phyloP scores from a whole-genome alignment of 2,797 vertebrate species.

The Leucoraja ocellata region DNA sequence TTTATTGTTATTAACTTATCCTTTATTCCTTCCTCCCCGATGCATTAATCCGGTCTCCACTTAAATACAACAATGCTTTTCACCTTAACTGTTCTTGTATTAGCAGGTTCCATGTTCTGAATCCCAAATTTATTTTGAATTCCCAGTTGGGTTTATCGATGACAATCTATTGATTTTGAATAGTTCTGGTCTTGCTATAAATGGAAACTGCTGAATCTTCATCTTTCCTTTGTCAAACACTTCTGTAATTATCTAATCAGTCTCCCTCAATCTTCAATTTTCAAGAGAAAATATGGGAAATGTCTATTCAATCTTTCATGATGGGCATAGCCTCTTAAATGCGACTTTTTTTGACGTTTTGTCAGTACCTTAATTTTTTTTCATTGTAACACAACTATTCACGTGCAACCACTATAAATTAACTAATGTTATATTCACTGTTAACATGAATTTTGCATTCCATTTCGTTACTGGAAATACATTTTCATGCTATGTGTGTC shows the following conservation, averaged over 20 bases:
- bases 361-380: neutral
- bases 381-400: neutral
- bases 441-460: neutral
- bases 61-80: neutral
- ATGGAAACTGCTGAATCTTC: too few relatives aligned
- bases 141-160: neutral
- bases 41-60: neutral
- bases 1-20: neutral
- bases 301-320: neutral
- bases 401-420: neutral
- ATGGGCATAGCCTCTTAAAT: neutral
- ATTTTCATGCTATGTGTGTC: neutral
- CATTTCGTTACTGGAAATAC: neutral
- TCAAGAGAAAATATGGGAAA: neutral
- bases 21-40: neutral
- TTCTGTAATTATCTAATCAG: too few relatives aligned
- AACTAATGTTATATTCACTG: neutral
- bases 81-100: neutral
- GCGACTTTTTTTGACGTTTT: neutral
- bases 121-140: too few relatives aligned
- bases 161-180: too few relatives aligned
- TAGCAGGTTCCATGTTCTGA: neutral
- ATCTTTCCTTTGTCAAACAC: too few relatives aligned
- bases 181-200: too few relatives aligned
- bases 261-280: neutral